A percentile compares a stretch with the other conserved stretches of the same genome.
These are phyloP conservation scores for Lophius americanus DNA, from an alignment of 2,797 vertebrate species.

Conservation along the genomic window DNA sequence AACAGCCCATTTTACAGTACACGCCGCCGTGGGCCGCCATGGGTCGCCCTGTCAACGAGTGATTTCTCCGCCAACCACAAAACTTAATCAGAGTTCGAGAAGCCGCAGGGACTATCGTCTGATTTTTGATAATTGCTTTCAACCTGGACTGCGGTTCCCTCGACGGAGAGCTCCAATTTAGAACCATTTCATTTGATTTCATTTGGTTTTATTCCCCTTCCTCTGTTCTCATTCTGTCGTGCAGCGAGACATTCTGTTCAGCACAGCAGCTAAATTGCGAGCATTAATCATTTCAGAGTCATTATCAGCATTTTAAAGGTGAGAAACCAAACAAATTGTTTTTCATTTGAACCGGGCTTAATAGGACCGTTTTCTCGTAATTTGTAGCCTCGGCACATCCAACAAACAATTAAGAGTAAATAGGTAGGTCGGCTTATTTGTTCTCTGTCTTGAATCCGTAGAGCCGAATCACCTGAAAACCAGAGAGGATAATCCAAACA, in stretches of 20 bases:
- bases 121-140: slow-evolving; percentile 73
- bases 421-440: slow-evolving; percentile 54
- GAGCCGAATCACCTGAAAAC: slow-evolving; percentile 42
- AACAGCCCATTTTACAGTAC: slow-evolving; percentile 49
- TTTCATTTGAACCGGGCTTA: slow-evolving; percentile 62
- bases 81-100: slow-evolving; percentile 70
- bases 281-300: slow-evolving; percentile 78
- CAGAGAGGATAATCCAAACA: slow-evolving; percentile 9
- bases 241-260: slow-evolving; percentile 57
- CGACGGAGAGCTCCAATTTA: slow-evolving; percentile 72
- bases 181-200: slow-evolving; percentile 50
- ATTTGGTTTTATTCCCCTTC: slow-evolving; percentile 25
- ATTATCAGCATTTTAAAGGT: slow-evolving; percentile 75
- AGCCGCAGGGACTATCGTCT: slow-evolving; percentile 53
- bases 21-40: slow-evolving; percentile 50
- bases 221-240: slow-evolving; percentile 50
- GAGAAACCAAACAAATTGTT: slow-evolving; percentile 77
- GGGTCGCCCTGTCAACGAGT: slow-evolving; percentile 38
- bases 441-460: slow-evolving; percentile 42
- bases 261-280: slow-evolving; percentile 67
- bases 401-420: slow-evolving; percentile 68
- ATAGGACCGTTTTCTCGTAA: slow-evolving; percentile 69
- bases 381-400: slow-evolving; percentile 63
- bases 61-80: slow-evolving; percentile 63
- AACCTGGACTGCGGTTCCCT: slow-evolving; percentile 58